A percentile compares a stretch with the other conserved stretches of the same genome.
phyloP scores from a whole-genome alignment of 2,888 invertebrate genomes.

The Drosophila aldrichi region DNA sequence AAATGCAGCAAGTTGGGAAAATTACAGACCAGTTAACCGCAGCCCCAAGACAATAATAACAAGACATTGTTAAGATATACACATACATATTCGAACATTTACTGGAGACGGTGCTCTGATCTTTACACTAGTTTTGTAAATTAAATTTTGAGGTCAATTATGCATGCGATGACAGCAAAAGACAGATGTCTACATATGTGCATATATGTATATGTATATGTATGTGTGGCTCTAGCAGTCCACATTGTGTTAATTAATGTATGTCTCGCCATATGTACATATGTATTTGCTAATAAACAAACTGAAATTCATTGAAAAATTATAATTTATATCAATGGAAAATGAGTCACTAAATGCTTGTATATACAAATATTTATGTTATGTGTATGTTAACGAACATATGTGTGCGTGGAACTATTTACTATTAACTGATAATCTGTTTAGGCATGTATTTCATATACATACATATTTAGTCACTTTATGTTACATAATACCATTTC shows the following conservation, averaged over 20 bases:
- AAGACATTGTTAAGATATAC: not conserved
- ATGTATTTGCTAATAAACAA: constrained; percentile 7
- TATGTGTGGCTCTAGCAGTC: not conserved
- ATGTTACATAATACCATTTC: not conserved
- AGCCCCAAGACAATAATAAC: constrained; percentile 5
- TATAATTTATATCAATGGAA: constrained; percentile 17
- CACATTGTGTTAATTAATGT: constrained; percentile 17
- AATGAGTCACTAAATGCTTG: constrained; percentile 19
- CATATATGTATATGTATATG: not conserved
- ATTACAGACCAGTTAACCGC: constrained; percentile 35
- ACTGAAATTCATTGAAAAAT: constrained; percentile 20
- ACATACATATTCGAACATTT: not conserved
- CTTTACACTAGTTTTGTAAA: constrained; percentile 21
- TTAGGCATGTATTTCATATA: not conserved
- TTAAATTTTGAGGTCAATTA: constrained; percentile 38
- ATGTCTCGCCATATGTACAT: not conserved
- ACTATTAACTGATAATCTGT: not conserved
- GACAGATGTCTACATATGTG: not conserved
- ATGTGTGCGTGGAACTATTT: not conserved
- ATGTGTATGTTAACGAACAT: not conserved
- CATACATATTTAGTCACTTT: not conserved
- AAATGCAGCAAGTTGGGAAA: constrained; percentile 25
- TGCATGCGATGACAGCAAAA: not conserved
- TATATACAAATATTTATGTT: not conserved
- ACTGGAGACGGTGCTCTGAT: constrained; percentile 14